Base-by-base conservation (phyloP, 2,113 vertebrate species). In the Thamnaconus septentrionalis region DNA sequence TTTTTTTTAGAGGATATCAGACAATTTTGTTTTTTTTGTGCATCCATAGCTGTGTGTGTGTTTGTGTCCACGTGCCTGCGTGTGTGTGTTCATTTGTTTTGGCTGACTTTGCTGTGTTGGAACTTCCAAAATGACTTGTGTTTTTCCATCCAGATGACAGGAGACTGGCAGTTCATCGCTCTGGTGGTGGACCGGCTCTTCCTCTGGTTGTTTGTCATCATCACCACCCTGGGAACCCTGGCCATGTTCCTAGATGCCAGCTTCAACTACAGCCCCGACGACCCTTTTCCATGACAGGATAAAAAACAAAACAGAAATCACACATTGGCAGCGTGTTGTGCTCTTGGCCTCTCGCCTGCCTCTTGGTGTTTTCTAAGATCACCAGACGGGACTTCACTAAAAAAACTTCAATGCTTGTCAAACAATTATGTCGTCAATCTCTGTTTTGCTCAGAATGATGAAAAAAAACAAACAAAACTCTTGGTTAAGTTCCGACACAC, bases 101-200 rank as follows among this genome's bases (percentile, higher is more conserved):
- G 18, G 18, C 18, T 31, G 18, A 31, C 18, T 31, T 31, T 31
- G 18, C 2, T 31, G 18, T 31, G 18, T 31, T 1, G 18, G 18
- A 31, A 31, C 18, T 31, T 31, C 18, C 18, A 31, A 31, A 31
- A 31, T 56, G 69, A 50, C 61, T 43, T 65, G 50, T 74, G 61
- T 59, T 59, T 63, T 48, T 43, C 79, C 53, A 4, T 44, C 52
- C 88, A 96, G 95, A 91, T 95, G 76, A 95, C 93, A 68, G 93
- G 91, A 62, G 95, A 96, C 82, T 96, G 95, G 95, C 94, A 96
- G 80, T 96, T 91, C 71, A 93, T 96, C 40, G 95, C 95, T 50
- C 87, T 96, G 63, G 95, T 96, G 53, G 91, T 95, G 69, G 95
- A 96, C 64, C 93, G 94, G 3, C 93, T 96, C 47, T 96, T 96